Conservation (phyloP, 2,888 invertebrate genomes). For the Andrena minutula region DNA sequence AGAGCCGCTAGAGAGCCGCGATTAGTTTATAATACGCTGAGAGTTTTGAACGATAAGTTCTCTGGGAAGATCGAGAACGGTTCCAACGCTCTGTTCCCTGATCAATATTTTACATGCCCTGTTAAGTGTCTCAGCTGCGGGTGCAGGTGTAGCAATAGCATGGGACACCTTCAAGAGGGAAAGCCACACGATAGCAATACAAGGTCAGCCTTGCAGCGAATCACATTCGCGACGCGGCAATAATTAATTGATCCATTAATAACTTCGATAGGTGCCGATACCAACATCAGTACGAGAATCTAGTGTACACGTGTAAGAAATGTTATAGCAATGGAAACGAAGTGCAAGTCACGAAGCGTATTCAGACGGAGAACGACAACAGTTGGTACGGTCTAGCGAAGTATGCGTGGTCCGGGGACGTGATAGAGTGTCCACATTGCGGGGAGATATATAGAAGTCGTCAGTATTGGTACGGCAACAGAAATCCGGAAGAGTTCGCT, state of each 20-base stretch:
- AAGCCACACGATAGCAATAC: slow-evolving; percentile 86
- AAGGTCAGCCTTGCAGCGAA: slow-evolving; percentile 71
- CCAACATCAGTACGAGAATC: slow-evolving; percentile 91
- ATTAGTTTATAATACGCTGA: slow-evolving; percentile 89
- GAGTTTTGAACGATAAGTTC: slow-evolving; percentile 91
- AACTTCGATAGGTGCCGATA: slow-evolving; percentile 85
- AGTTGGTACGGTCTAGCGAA: slow-evolving; percentile 90
- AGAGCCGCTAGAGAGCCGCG: slow-evolving; percentile 89
- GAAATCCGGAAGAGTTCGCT: slow-evolving; percentile 89
- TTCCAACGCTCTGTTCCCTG: slow-evolving; percentile 89
- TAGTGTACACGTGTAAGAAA: slow-evolving; percentile 88
- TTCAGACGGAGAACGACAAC: slow-evolving; percentile 84
- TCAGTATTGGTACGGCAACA: slow-evolving; percentile 93
- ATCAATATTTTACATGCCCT: slow-evolving; percentile 92
- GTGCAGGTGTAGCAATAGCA: slow-evolving; percentile 88
- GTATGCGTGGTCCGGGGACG: slow-evolving; percentile 92
- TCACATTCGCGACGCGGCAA: not conserved
- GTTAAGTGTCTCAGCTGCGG: slow-evolving; percentile 90
- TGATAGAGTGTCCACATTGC: slow-evolving; percentile 91
- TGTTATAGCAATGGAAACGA: slow-evolving; percentile 88
- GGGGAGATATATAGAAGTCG: slow-evolving; percentile 91
- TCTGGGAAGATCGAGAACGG: slow-evolving; percentile 88
- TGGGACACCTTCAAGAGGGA: slow-evolving; percentile 89
- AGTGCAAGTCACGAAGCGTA: slow-evolving; percentile 87
- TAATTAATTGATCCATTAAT: not conserved